Conservation (phyloP, 2,888 invertebrate species). For the Anticlea derivata region DNA sequence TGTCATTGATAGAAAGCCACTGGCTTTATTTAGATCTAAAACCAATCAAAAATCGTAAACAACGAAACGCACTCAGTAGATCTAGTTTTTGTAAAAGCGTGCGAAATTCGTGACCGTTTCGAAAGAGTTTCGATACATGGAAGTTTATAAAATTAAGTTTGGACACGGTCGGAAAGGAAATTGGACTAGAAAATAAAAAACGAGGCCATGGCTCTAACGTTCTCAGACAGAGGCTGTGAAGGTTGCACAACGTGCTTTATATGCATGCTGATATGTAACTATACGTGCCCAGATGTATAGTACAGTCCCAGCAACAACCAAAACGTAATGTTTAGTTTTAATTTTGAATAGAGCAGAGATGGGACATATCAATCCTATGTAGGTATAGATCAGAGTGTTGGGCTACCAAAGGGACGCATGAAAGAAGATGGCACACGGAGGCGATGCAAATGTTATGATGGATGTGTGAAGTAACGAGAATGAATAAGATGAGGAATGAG, state of each 20-base stretch:
- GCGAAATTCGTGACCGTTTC: conserved; percentile 58
- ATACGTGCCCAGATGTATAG: conserved; percentile 37
- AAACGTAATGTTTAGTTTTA: background rate
- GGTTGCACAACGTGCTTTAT: conserved; percentile 53
- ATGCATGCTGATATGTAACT: conserved; percentile 39
- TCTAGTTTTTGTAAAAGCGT: conserved; percentile 55
- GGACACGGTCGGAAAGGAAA: conserved; percentile 71
- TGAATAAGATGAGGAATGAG: too few relatives aligned
- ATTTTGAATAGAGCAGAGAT: too few relatives aligned
- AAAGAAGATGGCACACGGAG: too few relatives aligned
- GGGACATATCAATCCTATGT: too few relatives aligned
- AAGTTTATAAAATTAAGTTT: conserved; percentile 67
- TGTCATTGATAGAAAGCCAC: conserved; percentile 12
- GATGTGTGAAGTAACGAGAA: too few relatives aligned
- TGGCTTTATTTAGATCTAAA: conserved; percentile 5
- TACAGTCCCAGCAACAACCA: background rate
- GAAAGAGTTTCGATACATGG: conserved; percentile 67
- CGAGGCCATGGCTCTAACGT: conserved; percentile 65
- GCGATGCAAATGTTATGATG: too few relatives aligned
- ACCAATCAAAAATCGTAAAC: conserved; percentile 20
- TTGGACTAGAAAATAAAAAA: conserved; percentile 72
- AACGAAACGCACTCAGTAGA: conserved; percentile 21
- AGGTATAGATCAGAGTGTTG: too few relatives aligned
- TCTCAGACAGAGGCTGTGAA: conserved; percentile 56
- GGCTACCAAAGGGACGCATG: too few relatives aligned